Evolutionary conservation across 2,797 vertebrate genomes (phyloP).

Genomic region (Hapalemur alaotrensis): DNA sequence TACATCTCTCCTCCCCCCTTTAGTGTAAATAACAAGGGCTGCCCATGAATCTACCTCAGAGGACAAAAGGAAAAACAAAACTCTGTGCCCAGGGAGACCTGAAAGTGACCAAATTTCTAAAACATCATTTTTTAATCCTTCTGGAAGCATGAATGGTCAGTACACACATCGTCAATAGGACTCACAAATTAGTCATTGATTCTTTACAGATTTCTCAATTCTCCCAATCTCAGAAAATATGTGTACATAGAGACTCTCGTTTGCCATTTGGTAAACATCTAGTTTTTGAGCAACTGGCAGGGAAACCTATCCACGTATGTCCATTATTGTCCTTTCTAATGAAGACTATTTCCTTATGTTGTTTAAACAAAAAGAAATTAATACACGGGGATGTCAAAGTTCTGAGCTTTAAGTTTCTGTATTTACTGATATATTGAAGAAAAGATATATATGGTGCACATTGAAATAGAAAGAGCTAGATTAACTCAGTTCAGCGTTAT

Average conservation of each 20-base stretch:
- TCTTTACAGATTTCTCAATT: neutral
- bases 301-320: neutral
- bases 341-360: slow-evolving; percentile 9
- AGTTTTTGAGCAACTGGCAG: slow-evolving; percentile 45
- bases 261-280: neutral
- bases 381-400: slow-evolving; percentile 54
- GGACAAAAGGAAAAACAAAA: neutral
- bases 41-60: neutral
- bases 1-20: neutral
- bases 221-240: neutral
- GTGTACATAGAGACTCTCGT: neutral
- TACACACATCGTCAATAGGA: neutral
- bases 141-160: neutral
- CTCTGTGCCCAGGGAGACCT: neutral
- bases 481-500: slow-evolving; percentile 35
- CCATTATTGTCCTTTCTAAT: neutral
- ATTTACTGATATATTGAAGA: slow-evolving; percentile 58
- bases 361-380: slow-evolving; percentile 54
- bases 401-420: neutral
- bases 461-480: slow-evolving; percentile 29
- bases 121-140: neutral
- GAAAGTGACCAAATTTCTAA: neutral
- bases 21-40: neutral
- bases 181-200: neutral
- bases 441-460: neutral